Base-by-base conservation (phyloP, 1,140 invertebrate species). In the Cydia pomonella region DNA sequence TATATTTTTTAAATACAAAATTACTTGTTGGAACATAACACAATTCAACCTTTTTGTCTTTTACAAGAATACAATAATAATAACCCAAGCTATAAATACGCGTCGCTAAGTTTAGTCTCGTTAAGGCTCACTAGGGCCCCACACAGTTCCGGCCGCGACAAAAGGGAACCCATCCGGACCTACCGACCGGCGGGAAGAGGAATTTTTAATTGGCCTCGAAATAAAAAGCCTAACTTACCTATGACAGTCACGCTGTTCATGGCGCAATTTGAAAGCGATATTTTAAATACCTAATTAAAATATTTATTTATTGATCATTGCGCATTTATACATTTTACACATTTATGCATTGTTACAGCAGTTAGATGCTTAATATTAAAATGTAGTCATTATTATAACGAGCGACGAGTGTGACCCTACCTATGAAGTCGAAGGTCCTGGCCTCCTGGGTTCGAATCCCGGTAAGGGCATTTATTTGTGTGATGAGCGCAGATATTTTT, bases 201-300 rank as follows among this genome's bases (percentile, higher is more conserved):
- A 84, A 86, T 89, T 90, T 90, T 88, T 91, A 90, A 91, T 91
- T 91, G 89, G 88, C 86, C 78, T 82, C 80, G 73, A 86, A 86
- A 89, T 87, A 88, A 87, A 50, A 87, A 83, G 82, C 82, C 80
- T 76, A 80, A 80, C 83, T 80, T 85, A 83, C 79, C 82, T 82
- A 80, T 73, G 76, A 79, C 41, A 77, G 76, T 77, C 76, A 72
- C 59, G 63, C 29, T 77, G 78, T 80, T 80, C 53, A 77, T 63
- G 62, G 64, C 74, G 72, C 75, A 77, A 79, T 81, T 79, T 76
- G 75, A 33, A 9, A 10, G 64, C 64, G 18, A 10, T 29, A 12
- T 63, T 63, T 63, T 59, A 44, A 4, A 10, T 59, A 59, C 7
- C 21, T 4, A 53, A 53, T 53, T n/a, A 53, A 53, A 53, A 7